Percentiles rank a stretch among this genome's conserved stretches.
Evolutionary conservation across 2,797 vertebrate species (phyloP).

Genomic region (Distichodus sexfasciatus): DNA sequence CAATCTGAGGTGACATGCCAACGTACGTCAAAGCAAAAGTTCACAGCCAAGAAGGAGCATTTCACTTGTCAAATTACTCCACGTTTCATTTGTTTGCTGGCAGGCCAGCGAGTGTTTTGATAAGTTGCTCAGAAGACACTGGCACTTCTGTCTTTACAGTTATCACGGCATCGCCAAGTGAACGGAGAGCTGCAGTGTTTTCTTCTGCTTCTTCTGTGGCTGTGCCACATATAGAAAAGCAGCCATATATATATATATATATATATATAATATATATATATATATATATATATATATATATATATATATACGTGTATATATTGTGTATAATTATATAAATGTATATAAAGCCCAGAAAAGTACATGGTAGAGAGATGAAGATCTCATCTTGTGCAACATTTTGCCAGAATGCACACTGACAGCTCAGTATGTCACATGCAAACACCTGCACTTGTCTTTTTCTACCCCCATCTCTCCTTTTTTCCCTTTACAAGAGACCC

Average conservation of each 20-base stretch:
- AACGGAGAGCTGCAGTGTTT: no score
- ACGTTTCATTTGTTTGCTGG: slow-evolving; percentile 39
- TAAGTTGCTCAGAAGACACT: slow-evolving; percentile 22
- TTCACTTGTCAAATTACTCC: slow-evolving; percentile 43
- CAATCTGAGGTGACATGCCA: slow-evolving; percentile 43
- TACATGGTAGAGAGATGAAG: slow-evolving; percentile 22
- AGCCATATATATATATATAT: no score
- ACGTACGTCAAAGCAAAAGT: slow-evolving; percentile 44
- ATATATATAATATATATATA: no score
- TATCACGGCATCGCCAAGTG: slow-evolving; percentile 9
- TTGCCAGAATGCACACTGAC: slow-evolving; percentile 40
- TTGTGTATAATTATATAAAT: no score
- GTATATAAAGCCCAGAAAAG: no score
- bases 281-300: no score
- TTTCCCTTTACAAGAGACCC: slow-evolving; percentile 44
- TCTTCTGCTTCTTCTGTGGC: not conserved
- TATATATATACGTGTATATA: no score
- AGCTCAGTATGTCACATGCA: slow-evolving; percentile 46
- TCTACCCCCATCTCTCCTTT: slow-evolving; percentile 26
- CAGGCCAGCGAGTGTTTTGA: slow-evolving; percentile 33
- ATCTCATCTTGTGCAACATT: slow-evolving; percentile 29
- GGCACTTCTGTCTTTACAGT: slow-evolving; percentile 9
- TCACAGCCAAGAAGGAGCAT: slow-evolving; percentile 36
- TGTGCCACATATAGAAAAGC: not conserved
- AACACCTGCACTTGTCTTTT: slow-evolving; percentile 42